Evolutionary conservation across 2,888 invertebrate genomes (phyloP).

Genomic region (Ectemnius lituratus): DNA sequence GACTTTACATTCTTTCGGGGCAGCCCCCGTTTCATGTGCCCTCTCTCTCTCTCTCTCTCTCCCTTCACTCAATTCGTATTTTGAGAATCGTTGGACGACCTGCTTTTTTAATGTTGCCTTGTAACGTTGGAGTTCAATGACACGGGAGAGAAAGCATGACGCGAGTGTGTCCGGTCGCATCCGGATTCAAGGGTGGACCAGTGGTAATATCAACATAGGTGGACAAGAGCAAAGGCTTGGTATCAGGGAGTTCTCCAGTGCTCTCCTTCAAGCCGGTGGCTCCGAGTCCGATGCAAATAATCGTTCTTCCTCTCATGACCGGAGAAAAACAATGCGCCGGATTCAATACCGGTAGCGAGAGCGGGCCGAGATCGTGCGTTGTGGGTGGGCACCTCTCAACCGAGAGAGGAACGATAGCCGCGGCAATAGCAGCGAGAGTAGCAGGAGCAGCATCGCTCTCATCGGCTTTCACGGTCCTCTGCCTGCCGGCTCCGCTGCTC

Average conservation of each 20-base stretch:
- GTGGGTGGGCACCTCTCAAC: slow-evolving; percentile 75
- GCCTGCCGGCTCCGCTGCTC: slow-evolving; percentile 62
- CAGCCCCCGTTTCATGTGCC: neutral
- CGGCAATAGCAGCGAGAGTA: slow-evolving; percentile 59
- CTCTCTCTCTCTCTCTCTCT: neutral
- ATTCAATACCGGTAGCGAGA: slow-evolving; percentile 77
- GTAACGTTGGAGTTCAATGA: neutral
- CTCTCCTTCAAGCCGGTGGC: slow-evolving; percentile 49
- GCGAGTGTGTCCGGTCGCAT: neutral
- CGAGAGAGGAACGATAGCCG: slow-evolving; percentile 64
- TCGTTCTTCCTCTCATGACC: slow-evolving; percentile 72
- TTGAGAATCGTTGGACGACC: slow-evolving; percentile 20
- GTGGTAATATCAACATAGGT: slow-evolving; percentile 23
- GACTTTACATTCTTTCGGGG: slow-evolving; percentile 68
- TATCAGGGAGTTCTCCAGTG: slow-evolving; percentile 38
- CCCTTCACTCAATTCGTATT: neutral
- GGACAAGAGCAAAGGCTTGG: slow-evolving; percentile 35
- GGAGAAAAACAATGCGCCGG: slow-evolving; percentile 76
- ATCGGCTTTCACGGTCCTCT: slow-evolving; percentile 62
- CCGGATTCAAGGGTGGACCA: slow-evolving; percentile 17
- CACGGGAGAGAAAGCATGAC: neutral
- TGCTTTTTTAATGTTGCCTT: neutral
- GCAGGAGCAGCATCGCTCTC: slow-evolving; percentile 58
- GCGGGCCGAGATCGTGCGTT: slow-evolving; percentile 74
- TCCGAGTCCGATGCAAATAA: slow-evolving; percentile 72